These are phyloP conservation scores for Tenualosa thibaudeaui DNA, from an alignment of 2,797 vertebrate species.

Conservation along the genomic window DNA sequence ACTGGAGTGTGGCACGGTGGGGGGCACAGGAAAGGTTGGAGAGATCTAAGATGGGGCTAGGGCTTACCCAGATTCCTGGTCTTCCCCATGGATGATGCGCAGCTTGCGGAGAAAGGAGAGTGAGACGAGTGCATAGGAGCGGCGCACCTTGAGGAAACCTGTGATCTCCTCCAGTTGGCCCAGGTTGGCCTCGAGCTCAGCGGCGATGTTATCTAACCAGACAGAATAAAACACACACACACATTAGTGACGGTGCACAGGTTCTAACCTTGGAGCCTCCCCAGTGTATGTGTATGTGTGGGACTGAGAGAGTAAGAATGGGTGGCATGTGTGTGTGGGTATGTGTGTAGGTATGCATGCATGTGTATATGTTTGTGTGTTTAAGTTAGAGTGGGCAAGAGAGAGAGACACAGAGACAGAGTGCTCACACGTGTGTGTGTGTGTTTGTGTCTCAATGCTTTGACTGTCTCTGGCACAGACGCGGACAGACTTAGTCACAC, in stretches of 20 bases:
- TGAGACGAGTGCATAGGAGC: conserved; percentile 94
- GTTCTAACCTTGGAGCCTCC: too few species aligned
- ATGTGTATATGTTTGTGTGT: neutral
- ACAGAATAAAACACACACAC: conserved; percentile 20
- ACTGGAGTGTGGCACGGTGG: neutral
- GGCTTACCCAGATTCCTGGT: conserved; percentile 86
- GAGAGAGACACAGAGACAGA: neutral
- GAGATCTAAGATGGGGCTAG: neutral
- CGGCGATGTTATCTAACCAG: conserved; percentile 88
- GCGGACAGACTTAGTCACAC: neutral
- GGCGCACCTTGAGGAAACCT: conserved; percentile 89
- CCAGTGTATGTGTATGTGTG: neutral
- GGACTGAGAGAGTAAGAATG: neutral
- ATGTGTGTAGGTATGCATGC: neutral
- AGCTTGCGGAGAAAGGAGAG: conserved; percentile 96
- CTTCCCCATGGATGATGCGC: conserved; percentile 86
- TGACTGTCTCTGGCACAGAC: neutral
- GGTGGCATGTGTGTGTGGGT: neutral
- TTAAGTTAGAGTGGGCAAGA: neutral
- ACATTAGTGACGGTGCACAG: neutral
- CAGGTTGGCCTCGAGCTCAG: conserved; percentile 93
- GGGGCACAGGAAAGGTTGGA: conserved; percentile 29
- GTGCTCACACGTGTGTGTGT: neutral
- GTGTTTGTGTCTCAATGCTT: neutral
- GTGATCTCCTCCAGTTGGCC: conserved; percentile 97